Evolutionary conservation across 1,140 invertebrate species (phyloP).

Genomic region (Steinernema feltiae): DNA sequence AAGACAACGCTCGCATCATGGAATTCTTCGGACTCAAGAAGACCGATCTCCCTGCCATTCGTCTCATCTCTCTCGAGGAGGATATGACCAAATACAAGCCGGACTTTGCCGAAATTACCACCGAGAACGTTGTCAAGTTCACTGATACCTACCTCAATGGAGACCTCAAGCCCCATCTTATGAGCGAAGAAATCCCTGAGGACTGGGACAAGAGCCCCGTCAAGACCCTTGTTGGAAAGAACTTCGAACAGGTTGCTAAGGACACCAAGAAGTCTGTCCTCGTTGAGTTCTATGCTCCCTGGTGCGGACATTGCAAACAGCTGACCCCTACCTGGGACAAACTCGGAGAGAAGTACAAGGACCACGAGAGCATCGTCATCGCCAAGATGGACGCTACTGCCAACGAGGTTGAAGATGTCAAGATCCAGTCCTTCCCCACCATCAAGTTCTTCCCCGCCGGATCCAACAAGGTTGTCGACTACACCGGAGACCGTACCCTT

Average conservation of each 20-base stretch:
- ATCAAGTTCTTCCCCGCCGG: constrained; percentile 74
- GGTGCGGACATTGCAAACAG: constrained; percentile 92
- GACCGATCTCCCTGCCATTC: constrained; percentile 80
- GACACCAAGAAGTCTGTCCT: constrained; percentile 84
- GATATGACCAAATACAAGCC: constrained; percentile 95
- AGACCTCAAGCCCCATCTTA: constrained; percentile 80
- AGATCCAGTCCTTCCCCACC: constrained; percentile 91
- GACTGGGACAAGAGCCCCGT: constrained; percentile 95
- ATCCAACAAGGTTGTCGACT: constrained; percentile 71
- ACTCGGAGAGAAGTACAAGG: constrained; percentile 76
- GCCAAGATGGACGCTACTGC: constrained; percentile 97
- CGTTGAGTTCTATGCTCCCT: constrained; percentile 85
- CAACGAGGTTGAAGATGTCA: constrained; percentile 79
- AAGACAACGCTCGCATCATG: constrained; percentile 89
- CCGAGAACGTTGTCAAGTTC: constrained; percentile 75
- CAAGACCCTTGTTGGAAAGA: constrained; percentile 84
- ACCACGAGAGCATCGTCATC: constrained; percentile 76
- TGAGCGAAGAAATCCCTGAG: constrained; percentile 85
- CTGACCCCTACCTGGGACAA: constrained; percentile 88
- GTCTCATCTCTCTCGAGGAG: constrained; percentile 86
- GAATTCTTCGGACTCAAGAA: constrained; percentile 98
- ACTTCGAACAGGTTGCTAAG: constrained; percentile 87
- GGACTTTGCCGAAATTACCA: constrained; percentile 69
- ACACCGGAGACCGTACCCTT: constrained; percentile 86
- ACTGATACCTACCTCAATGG: constrained; percentile 80